Base-by-base conservation (phyloP, 2,888 invertebrate genomes). In the Latheticus oryzae region DNA sequence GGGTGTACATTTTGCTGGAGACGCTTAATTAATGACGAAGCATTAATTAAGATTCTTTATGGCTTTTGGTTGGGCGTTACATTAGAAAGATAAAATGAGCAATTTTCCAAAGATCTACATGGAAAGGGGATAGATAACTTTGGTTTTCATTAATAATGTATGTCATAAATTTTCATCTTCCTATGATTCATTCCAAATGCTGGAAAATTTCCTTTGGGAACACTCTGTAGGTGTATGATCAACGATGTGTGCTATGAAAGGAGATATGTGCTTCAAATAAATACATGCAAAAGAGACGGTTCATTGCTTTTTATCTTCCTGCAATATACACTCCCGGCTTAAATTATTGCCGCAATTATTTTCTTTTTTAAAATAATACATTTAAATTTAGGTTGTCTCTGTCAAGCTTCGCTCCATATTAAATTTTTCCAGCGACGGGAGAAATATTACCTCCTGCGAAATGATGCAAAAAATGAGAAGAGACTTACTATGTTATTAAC, bases 51-150 rank as follows among this genome's bases (percentile, higher is more conserved):
- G 37, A 42, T 43, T 57, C 37, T 52, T 42, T 57, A 45, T 42
- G 21, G 32, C 42, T 40, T 51, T 54, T n/a, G 38, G 38, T n/a
- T 23, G 37, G 19, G 57, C 15, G 53, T 9, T 52, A 52, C 40
- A 38, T 24, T 45, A 58, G 52, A 58, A 58, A 58, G 58, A 58
- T 52, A 58, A 58, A 58, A 52, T 32, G 58, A 28, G 28, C 28
- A 50, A 48, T 48, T 40, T 35, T 50, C 7, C 13, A 48, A 33
- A 35, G 37, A 45, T 30, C 28, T 28, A 23, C 37, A 21, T 57
- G 21, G n/a, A 24, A 37, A 37, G 28, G 30, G 26, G 51, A 52
- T 26, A 32, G 23, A 57, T 57, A 35, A 19, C 33, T 35, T n/a
- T 26, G 16, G 32, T 35, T 45, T 52, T 26, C 45, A 57, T 57